These are phyloP conservation scores for Bombus sylvicola DNA, from an alignment of 1,140 invertebrate genomes.

Conservation along the genomic window DNA sequence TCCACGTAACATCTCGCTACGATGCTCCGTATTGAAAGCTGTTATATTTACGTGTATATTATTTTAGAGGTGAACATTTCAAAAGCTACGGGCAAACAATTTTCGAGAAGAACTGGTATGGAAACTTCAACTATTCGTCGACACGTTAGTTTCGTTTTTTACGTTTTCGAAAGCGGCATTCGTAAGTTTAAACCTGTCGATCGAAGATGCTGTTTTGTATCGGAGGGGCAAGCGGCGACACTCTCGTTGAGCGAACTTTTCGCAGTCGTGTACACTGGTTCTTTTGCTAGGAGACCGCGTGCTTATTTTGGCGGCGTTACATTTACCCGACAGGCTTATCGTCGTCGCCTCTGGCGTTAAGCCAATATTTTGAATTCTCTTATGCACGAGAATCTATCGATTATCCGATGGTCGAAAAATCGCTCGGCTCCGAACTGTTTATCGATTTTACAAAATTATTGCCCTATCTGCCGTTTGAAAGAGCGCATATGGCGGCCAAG, in stretches of 20 bases:
- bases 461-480: background rate
- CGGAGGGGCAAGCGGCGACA: background rate
- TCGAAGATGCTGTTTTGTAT: too few relatives aligned
- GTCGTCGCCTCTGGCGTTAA: slow-evolving; percentile 32
- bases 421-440: background rate
- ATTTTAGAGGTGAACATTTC: too few relatives aligned
- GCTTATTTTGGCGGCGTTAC: slow-evolving; percentile 58
- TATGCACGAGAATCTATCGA: slow-evolving; percentile 49
- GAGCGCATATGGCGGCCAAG: background rate
- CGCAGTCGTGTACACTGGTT: slow-evolving; percentile 15
- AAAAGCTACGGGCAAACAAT: too few relatives aligned
- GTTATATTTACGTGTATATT: background rate
- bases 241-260: background rate
- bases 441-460: slow-evolving; percentile 34
- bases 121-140: too few relatives aligned
- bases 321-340: slow-evolving; percentile 36
- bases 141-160: too few relatives aligned
- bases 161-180: too few relatives aligned
- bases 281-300: slow-evolving; percentile 25
- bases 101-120: too few relatives aligned
- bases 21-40: background rate
- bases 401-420: slow-evolving; percentile 21
- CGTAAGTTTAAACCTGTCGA: too few relatives aligned
- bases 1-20: background rate
- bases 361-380: slow-evolving; percentile 63